These are phyloP conservation scores for Thamnophis elegans DNA, from an alignment of 2,797 vertebrate species.

Conservation along the genomic window DNA sequence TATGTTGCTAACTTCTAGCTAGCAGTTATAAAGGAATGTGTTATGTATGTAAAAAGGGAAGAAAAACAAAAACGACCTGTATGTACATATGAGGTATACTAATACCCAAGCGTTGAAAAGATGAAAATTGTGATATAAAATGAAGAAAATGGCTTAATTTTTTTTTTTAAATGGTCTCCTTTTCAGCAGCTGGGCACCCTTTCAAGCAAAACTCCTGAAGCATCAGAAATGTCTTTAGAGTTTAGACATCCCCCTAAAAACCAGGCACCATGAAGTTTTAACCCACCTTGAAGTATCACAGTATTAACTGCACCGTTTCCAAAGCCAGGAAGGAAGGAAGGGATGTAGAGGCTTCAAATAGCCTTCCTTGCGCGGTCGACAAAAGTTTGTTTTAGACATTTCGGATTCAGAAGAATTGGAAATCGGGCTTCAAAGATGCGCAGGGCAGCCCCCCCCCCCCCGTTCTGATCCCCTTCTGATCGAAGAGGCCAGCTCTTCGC, in stretches of 20 bases:
- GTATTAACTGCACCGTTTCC: neutral
- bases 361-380: neutral
- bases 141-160: neutral
- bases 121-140: too few species aligned
- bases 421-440: neutral
- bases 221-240: neutral
- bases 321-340: neutral
- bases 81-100: too few species aligned
- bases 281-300: neutral
- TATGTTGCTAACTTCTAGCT: too few species aligned
- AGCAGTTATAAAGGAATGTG: too few species aligned
- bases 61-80: too few species aligned
- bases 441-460: neutral
- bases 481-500: neutral
- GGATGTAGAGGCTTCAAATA: neutral
- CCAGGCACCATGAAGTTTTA: neutral
- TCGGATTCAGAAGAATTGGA: neutral
- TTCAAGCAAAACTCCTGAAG: neutral
- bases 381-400: neutral
- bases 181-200: neutral
- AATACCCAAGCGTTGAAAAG: too few species aligned
- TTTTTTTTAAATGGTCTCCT: neutral
- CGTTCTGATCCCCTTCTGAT: neutral
- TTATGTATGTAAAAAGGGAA: too few species aligned
- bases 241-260: neutral